Conservation (phyloP, 2,888 invertebrate genomes). For the Galeruca laticollis region DNA sequence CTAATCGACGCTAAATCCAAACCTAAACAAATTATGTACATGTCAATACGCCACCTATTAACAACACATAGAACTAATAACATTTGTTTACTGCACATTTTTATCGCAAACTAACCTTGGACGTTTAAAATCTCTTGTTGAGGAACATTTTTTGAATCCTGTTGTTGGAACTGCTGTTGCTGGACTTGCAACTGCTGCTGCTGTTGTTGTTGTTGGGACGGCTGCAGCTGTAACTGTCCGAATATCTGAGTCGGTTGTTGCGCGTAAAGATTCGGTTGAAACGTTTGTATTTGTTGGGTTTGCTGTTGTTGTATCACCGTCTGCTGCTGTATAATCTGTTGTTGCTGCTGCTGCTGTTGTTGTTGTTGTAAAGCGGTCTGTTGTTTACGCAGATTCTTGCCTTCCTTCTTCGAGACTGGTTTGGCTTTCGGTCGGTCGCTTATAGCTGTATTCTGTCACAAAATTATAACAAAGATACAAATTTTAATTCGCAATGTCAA, state of each 20-base stretch:
- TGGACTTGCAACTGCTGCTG: constrained; percentile 57
- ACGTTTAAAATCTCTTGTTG: constrained; percentile 59
- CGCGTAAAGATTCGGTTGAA: constrained; percentile 62
- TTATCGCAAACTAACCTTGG: constrained; percentile 49
- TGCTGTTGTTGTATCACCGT: too few relatives aligned
- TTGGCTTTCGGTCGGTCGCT: constrained; percentile 88
- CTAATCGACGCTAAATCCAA: constrained; percentile 60
- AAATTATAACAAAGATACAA: constrained; percentile 12
- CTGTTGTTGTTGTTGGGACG: constrained; percentile 61
- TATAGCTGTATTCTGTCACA: constrained; percentile 76
- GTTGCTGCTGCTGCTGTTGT: constrained; percentile 52
- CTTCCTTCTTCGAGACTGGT: constrained; percentile 83
- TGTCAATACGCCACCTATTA: too few relatives aligned
- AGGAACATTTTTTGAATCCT: constrained; percentile 48
- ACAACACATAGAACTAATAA: too few relatives aligned
- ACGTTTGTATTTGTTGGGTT: constrained; percentile 48
- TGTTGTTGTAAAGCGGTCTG: constrained; percentile 60
- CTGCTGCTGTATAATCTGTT: constrained; percentile 60
- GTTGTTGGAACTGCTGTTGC: constrained; percentile 21
- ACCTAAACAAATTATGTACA: constrained; percentile 36
- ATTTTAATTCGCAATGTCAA: constrained; percentile 1
- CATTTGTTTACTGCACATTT: too few relatives aligned
- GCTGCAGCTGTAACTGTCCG: constrained; percentile 67
- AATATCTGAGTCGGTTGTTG: constrained; percentile 67
- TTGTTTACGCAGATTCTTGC: constrained; percentile 78